A percentile compares a stretch with the other conserved stretches of the same genome.
phyloP scores from a whole-genome alignment of 37 sponge, comb jelly and placozoan species.

The Dysidea cf. avara region DNA sequence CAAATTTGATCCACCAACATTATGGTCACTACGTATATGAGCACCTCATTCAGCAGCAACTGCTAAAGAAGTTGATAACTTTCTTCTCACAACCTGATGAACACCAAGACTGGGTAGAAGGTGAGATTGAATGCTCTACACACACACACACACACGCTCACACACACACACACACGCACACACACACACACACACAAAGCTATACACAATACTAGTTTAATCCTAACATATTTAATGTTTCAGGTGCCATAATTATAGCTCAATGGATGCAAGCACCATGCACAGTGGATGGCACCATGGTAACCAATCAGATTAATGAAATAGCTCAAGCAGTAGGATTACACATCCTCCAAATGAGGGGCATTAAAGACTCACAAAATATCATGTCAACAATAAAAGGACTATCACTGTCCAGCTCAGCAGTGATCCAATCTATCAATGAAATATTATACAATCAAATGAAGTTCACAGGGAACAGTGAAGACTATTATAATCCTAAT shows the following conservation, averaged over 20 bases:
- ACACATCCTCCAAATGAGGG: background rate
- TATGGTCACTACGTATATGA: constrained; percentile 26
- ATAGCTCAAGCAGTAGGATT: constrained; percentile 34
- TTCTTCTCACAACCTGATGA: constrained; percentile 22
- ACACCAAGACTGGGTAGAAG: constrained; percentile 25
- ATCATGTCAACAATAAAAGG: background rate
- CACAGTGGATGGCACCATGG: background rate
- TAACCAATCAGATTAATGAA: constrained; percentile 18
- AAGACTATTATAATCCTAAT: constrained; percentile 28
- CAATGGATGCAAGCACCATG: constrained; percentile 42
- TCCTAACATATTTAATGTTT: background rate
- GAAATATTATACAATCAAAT: constrained; percentile 36
- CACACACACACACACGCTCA: no score
- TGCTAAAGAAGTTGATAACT: constrained; percentile 18
- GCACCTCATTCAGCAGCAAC: constrained; percentile 16
- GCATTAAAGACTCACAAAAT: background rate
- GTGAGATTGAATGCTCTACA: no score
- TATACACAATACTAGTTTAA: no score
- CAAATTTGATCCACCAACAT: constrained; percentile 28
- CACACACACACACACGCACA: no score
- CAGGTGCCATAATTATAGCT: constrained; percentile 46
- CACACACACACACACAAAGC: no score
- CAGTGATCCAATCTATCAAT: constrained; percentile 28
- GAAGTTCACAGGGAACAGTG: constrained; percentile 14
- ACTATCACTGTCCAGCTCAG: background rate